Conservation (phyloP, 2,797 vertebrate species). For the Cuniculus paca region DNA sequence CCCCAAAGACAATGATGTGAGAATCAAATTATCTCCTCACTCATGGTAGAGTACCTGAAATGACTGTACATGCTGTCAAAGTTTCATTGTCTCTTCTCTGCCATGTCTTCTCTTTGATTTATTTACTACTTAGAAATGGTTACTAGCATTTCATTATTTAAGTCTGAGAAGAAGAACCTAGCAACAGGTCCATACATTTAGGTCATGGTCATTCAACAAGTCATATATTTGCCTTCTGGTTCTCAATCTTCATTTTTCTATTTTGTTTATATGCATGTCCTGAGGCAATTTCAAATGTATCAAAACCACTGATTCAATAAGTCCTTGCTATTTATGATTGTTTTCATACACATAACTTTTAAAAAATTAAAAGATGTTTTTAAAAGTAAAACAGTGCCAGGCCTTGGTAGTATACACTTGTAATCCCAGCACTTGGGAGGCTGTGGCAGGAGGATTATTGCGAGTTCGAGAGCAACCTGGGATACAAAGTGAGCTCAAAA, state of each 20-base stretch:
- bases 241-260: neutral
- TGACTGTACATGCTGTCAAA: neutral
- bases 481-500: too few relatives aligned
- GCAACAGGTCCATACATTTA: neutral
- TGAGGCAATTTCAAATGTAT: neutral
- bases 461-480: too few relatives aligned
- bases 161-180: neutral
- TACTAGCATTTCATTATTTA: neutral
- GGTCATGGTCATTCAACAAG: neutral
- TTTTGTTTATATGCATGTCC: neutral
- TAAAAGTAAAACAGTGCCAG: neutral
- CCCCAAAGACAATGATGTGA: neutral
- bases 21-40: neutral
- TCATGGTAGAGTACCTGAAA: neutral
- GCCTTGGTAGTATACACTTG: too few relatives aligned
- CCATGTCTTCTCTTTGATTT: neutral
- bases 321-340: neutral
- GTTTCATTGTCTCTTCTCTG: neutral
- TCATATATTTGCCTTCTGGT: neutral
- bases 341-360: constrained; percentile 33
- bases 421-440: too few relatives aligned
- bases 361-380: constrained; percentile 8
- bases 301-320: neutral
- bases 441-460: too few relatives aligned
- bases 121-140: neutral